Evolutionary conservation across 2,113 vertebrate genomes (phyloP), one percentile per base, ranked within the genome.

Genomic region (Prietella phreatophila): DNA sequence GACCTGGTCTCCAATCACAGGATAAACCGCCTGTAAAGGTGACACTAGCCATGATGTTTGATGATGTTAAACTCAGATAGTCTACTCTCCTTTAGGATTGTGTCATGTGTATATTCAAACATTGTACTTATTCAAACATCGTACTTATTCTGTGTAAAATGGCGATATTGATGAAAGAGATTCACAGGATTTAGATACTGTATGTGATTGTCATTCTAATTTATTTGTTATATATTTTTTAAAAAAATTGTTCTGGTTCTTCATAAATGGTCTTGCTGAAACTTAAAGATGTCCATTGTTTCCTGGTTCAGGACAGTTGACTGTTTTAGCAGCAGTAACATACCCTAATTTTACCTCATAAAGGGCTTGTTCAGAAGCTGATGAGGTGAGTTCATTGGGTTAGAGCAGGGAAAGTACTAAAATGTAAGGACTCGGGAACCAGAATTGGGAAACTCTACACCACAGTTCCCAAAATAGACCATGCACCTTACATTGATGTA

Each of bases 71-170:
- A 81, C 58, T 84, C 63, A 67, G 73, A 47, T 80, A n/a, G 25
- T 55, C 86, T 84, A 47, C 79, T 82, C 47, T 80, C 55, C 33
- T 90, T 71, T 42, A 84, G 25, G n/a, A 86, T 55, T 39, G 11
- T 39, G 11, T 86, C 27, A 63, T 39, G 73, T 86, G 86, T 87
- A 75, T 56, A 86, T 85, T 87, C 3, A 86, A 71, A 83, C 30
- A 60, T 83, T 90, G 81, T 86, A 86, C 73, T 86, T 81, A 88
- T 89, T 60, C 90, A 86, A 71, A 83, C 30, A 60, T 83, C 88
- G 81, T 84, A 86, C 80, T 86, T 81, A 88, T 89, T 60, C 90
- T 55, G 30, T 88, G 79, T 76, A 79, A 76, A 87, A 85, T 65
- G 33, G 19, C 83, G 81, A 83, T 61, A 83, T 63, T 55, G 11